Evolutionary conservation across 2,888 invertebrate species (phyloP).

Genomic region (Drosophila kanekoi): DNA sequence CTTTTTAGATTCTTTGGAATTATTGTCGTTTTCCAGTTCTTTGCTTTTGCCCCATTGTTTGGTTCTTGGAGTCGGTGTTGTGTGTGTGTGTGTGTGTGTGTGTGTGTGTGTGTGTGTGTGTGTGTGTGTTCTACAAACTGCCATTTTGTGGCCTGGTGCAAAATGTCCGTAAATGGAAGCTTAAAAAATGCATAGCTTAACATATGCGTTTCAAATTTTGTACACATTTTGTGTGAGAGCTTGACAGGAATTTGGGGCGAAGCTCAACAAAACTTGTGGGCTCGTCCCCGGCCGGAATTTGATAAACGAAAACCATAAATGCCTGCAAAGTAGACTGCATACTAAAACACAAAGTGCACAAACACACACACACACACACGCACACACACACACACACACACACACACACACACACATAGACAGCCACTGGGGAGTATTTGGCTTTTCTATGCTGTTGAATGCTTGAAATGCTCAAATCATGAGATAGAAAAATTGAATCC

Average conservation of each 20-base stretch:
- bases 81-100: background rate
- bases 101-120: background rate
- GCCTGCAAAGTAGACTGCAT: constrained; percentile 29
- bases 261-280: constrained; percentile 29
- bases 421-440: constrained; percentile 23
- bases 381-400: constrained; percentile 12
- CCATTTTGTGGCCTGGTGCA: constrained; percentile 30
- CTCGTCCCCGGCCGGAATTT: constrained; percentile 41
- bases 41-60: too few species aligned
- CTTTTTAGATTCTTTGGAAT: too few species aligned
- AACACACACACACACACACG: constrained; percentile 8
- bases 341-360: constrained; percentile 22
- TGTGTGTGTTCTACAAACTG: background rate
- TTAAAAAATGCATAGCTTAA: constrained; percentile 52
- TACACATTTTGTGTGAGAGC: constrained; percentile 20
- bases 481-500: constrained; percentile 64
- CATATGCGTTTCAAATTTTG: constrained; percentile 25
- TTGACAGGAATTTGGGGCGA: constrained; percentile 30
- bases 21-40: too few species aligned
- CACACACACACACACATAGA: constrained; percentile 15
- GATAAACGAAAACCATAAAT: constrained; percentile 67
- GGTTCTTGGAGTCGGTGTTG: background rate
- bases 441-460: constrained; percentile 19
- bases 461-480: constrained; percentile 47
- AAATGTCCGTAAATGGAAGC: constrained; percentile 44